Percentiles rank a stretch among this genome's conserved stretches.
phyloP scores from a whole-genome alignment of 2,113 vertebrate genomes.

The Mungos mungo region DNA sequence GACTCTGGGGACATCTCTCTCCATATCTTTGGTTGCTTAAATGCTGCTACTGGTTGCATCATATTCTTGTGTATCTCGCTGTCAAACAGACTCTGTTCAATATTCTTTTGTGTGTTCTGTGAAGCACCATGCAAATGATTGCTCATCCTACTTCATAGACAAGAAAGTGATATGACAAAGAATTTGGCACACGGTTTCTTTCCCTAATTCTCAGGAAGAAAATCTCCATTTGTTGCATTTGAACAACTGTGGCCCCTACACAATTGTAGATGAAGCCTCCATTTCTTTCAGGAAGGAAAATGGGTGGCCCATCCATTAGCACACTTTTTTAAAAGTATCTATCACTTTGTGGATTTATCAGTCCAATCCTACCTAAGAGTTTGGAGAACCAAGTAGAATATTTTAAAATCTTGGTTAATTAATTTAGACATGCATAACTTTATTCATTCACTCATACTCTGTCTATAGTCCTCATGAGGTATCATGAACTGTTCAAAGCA shows the following conservation, averaged over 20 bases:
- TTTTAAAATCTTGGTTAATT: not conserved
- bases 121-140: not conserved
- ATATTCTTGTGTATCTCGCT: not conserved
- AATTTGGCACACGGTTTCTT: not conserved
- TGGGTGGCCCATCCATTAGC: not conserved
- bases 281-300: not conserved
- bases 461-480: not conserved
- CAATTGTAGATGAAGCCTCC: not conserved
- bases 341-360: not conserved
- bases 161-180: not conserved
- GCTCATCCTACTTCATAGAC: not conserved
- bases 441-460: not conserved
- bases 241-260: not conserved
- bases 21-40: not conserved
- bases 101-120: not conserved
- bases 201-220: not conserved
- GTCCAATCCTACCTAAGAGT: not conserved
- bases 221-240: not conserved
- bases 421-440: not conserved
- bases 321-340: not conserved
- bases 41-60: not conserved
- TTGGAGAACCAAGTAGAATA: not conserved
- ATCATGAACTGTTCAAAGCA: not conserved
- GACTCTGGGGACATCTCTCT: not conserved
- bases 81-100: not conserved